Evolutionary conservation across 2,797 vertebrate genomes (phyloP), one percentile per base, ranked within the genome.

Genomic region (Platalea minor): DNA sequence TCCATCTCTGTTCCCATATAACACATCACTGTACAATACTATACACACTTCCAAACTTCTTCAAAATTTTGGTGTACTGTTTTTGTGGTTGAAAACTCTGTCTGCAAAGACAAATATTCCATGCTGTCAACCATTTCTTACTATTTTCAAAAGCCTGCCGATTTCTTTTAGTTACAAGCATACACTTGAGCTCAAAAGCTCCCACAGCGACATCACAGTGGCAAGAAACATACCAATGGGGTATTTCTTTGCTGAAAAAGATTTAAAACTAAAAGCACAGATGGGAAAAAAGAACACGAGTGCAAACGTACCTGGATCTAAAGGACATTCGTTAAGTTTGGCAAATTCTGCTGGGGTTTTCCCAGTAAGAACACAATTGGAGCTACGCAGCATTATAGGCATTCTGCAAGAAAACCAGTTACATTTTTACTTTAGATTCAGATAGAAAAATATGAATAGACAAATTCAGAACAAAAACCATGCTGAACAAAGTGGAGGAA

Each of bases 351-450:
- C 99, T 7, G 98, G 99, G 0, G 99, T 99, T 95, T 99, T 99
- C 89, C 99, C 99, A 2, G 98, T 99, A 70, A 99, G 98, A 67
- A 99, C 99, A 95, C 99, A 99, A 96, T 99, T 99, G 25, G 99
- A 99, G 86, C 99, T 99, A 61, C 99, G 98, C 57, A 99, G 98
- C 99, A 99, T 99, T 93, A 99, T 99, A 6, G 99, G 99, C 99
- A 99, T 99, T 97, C 99, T 99, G 97, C 56, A 96, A 96, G 51
- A 80, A 91, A 96, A 93, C 1, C 61, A 85, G 75, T 72, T 35
- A 89, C 1, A 64, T 7, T 39, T 82, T 72, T 25, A 69, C 33
- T 79, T 87, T 10, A 89, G 54, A 56, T 33, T 83, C n/a, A 61
- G 53, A 85, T 1, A 82, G 61, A 75, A 93, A 91, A 95, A 63